These are phyloP conservation scores for Drosophila kurseongensis DNA, from an alignment of 1,140 invertebrate species.

Conservation along the genomic window DNA sequence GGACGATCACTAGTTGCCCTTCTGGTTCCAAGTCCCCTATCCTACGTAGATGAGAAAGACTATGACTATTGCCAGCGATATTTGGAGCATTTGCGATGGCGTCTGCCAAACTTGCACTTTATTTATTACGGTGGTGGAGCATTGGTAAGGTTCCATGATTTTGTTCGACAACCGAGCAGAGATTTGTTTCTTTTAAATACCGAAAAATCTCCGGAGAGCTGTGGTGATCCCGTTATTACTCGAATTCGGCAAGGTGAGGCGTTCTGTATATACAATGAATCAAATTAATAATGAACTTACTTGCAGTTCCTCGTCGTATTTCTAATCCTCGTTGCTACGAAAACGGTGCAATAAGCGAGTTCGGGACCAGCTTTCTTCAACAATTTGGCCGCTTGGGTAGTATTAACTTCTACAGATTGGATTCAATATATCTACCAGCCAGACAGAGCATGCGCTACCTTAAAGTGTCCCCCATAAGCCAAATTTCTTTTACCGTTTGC, in stretches of 20 bases:
- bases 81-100: conserved; percentile 84
- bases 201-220: conserved; percentile 43
- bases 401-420: conserved; percentile 88
- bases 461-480: conserved; percentile 85
- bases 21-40: conserved; percentile 83
- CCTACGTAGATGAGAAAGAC: conserved; percentile 82
- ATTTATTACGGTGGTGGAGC: conserved; percentile 85
- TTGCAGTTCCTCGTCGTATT: conserved; percentile 87
- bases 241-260: conserved; percentile 75
- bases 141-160: conserved; percentile 85
- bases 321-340: conserved; percentile 87
- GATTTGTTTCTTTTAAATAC: conserved; percentile 82
- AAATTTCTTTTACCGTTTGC: conserved; percentile 86
- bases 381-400: conserved; percentile 87
- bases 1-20: conserved; percentile 86
- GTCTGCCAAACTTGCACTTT: conserved; percentile 86
- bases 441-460: conserved; percentile 85
- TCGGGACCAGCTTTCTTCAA: conserved; percentile 75
- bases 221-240: conserved; percentile 60
- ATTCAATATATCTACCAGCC: conserved; percentile 88
- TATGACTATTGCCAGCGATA: conserved; percentile 84
- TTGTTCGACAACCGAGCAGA: conserved; percentile 79
- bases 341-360: conserved; percentile 71
- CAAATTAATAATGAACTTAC: neutral
- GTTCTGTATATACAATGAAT: neutral